Base-by-base conservation (phyloP, 1,140 invertebrate species). In the Conus betulinus region DNA sequence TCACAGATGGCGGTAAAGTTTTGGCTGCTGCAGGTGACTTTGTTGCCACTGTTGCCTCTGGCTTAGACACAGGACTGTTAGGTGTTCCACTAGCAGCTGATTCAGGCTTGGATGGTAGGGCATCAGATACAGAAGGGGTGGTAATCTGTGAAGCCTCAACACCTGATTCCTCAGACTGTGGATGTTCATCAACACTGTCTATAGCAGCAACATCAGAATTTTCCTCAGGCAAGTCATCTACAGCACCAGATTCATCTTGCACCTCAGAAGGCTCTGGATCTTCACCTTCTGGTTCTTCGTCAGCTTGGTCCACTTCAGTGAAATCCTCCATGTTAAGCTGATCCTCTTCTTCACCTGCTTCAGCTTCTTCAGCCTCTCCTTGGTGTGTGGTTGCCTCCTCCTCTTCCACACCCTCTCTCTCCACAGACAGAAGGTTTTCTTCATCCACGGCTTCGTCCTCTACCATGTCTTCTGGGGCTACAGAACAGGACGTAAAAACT, bases 231-330 rank as follows among this genome's bases (percentile, higher is more conserved):
- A 20, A 27, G 25, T 15, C 27, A 20, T 83, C 57, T 23, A 60
- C 67, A 71, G 57, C 83, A 76, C 27, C 84, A 84, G n/a, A 27
- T 82, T 84, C 87, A 55, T 84, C 87, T 17, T 85, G 90, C 63
- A 71, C 67, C 20, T 71, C 67, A 23, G 20, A 25, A n/a, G 83
- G n/a, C 63, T 90, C 84, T 63, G 57, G 85, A 25, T 92, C 84
- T 55, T 90, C 89, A 81, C 17, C 87, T 25, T 76, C 57, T 27
- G 51, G 84, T 57, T 95, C 92, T 95, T 89, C 87, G 84, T 88
- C 89, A 87, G 55, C 85, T 63, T 91, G 86, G 20, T 91, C 89
- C 88, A 89, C 88, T 27, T 57, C 67, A 15, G 67, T 81, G 27
- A 84, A 63, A 23, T 55, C 87, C 27, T 83, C 87, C 55, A 74